Percentiles rank a stretch among this genome's conserved stretches.
Conservation (phyloP, 2,113 vertebrate species). For the Phylloscopus trochiloides region DNA sequence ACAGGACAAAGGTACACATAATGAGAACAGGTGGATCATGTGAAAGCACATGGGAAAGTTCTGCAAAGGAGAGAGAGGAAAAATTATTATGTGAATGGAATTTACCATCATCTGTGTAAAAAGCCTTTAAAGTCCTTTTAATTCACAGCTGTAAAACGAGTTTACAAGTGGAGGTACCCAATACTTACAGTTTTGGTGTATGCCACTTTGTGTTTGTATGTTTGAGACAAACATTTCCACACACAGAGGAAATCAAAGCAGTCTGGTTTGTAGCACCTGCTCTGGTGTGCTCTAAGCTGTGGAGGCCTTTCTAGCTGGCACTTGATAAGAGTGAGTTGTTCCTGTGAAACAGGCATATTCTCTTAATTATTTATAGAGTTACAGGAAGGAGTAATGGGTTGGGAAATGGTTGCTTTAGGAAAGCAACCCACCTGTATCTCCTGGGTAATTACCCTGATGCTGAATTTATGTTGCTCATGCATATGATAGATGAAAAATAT, state of each 20-base stretch:
- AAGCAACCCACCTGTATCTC: conserved; percentile 9
- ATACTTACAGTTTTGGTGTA: neutral
- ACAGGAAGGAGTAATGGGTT: conserved; percentile 7
- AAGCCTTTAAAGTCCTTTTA: conserved; percentile 31
- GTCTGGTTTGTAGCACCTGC: neutral
- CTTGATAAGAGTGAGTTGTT: conserved; percentile 14
- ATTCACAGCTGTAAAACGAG: conserved; percentile 53
- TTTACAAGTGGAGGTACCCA: conserved; percentile 45
- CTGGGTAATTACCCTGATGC: neutral
- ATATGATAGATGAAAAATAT: neutral
- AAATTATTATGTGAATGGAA: conserved; percentile 13
- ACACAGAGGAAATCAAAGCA: conserved; percentile 1
- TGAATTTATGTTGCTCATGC: neutral
- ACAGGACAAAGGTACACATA: neutral
- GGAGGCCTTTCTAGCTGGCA: conserved; percentile 19
- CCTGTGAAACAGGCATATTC: neutral
- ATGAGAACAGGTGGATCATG: conserved; percentile 5
- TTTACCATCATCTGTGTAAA: conserved; percentile 63
- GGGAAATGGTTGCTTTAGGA: conserved; percentile 19
- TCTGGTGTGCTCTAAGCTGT: neutral
- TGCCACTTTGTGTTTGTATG: neutral
- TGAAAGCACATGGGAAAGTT: conserved; percentile 3
- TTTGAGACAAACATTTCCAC: conserved; percentile 32
- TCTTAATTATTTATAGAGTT: conserved; percentile 50
- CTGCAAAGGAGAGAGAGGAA: neutral